Evolutionary conservation across 2,797 vertebrate genomes (phyloP).

Genomic region (Alosa sapidissima): DNA sequence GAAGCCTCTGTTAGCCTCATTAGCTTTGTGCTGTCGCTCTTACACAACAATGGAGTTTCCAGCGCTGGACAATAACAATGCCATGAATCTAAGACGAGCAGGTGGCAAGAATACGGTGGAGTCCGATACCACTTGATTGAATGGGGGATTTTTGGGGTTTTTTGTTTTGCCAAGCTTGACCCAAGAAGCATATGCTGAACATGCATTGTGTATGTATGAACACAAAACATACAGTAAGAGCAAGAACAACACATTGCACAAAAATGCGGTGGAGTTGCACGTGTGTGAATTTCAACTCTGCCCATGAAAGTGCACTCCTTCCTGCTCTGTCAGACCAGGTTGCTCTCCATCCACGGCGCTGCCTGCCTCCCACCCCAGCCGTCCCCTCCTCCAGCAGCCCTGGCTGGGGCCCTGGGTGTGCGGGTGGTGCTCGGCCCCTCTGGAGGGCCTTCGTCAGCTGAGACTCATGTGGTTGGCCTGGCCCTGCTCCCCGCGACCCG

Average conservation of each 20-base stretch:
- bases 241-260: background rate
- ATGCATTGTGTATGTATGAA: background rate
- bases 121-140: background rate
- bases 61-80: background rate
- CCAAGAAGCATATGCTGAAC: background rate
- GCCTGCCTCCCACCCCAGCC: background rate
- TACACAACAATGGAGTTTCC: conserved; percentile 6
- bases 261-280: background rate
- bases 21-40: conserved; percentile 27
- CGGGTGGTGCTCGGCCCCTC: conserved; percentile 35
- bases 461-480: conserved; percentile 75
- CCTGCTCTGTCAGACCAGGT: conserved; percentile 30
- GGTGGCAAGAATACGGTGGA: background rate
- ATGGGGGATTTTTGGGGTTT: background rate
- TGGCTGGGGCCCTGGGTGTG: background rate
- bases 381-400: background rate
- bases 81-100: background rate
- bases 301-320: background rate
- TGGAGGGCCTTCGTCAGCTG: conserved; percentile 71
- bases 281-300: background rate
- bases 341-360: background rate
- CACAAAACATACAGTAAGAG: background rate
- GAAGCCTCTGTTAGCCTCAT: conserved; percentile 42
- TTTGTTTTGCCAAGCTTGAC: background rate
- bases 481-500: conserved; percentile 70